phyloP scores from a whole-genome alignment of 2,113 vertebrate species.

The Nibea albiflora region DNA sequence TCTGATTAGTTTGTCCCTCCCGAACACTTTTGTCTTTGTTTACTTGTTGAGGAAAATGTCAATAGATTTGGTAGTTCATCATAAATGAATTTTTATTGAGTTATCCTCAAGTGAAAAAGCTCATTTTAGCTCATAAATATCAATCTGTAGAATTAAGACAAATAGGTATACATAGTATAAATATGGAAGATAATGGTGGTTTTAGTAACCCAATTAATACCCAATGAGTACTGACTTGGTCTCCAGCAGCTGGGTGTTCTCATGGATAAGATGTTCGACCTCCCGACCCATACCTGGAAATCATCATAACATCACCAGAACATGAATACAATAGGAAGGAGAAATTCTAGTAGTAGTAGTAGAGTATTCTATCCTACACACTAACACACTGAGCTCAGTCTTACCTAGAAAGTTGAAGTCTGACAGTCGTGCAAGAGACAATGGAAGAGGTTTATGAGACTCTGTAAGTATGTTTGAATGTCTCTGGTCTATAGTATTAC shows the following conservation, averaged over 20 bases:
- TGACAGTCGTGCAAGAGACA: conserved; percentile 86
- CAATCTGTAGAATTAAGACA: background rate
- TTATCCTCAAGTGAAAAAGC: too few species aligned
- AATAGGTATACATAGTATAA: background rate
- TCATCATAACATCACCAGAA: background rate
- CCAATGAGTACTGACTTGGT: conserved; percentile 90
- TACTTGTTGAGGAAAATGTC: too few species aligned
- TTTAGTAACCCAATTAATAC: too few species aligned
- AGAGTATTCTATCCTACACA: background rate
- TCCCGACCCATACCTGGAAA: conserved; percentile 97
- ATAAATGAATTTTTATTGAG: too few species aligned
- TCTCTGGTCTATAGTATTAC: conserved; percentile 4
- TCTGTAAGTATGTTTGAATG: background rate
- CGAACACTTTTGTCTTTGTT: too few species aligned
- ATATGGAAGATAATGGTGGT: background rate
- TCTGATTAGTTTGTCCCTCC: too few species aligned
- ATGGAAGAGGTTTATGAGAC: conserved; percentile 73
- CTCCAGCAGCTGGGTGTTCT: conserved; percentile 96
- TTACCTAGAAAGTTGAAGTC: conserved; percentile 94
- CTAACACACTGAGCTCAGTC: conserved; percentile 44
- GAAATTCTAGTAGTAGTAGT: too few species aligned
- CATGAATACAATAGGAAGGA: background rate
- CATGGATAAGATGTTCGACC: conserved; percentile 98
- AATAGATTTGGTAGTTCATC: too few species aligned
- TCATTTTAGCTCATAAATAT: background rate